Percentiles rank a stretch among this genome's conserved stretches.
phyloP scores from a whole-genome alignment of 2,797 vertebrate species.

The Onychomys torridus region DNA sequence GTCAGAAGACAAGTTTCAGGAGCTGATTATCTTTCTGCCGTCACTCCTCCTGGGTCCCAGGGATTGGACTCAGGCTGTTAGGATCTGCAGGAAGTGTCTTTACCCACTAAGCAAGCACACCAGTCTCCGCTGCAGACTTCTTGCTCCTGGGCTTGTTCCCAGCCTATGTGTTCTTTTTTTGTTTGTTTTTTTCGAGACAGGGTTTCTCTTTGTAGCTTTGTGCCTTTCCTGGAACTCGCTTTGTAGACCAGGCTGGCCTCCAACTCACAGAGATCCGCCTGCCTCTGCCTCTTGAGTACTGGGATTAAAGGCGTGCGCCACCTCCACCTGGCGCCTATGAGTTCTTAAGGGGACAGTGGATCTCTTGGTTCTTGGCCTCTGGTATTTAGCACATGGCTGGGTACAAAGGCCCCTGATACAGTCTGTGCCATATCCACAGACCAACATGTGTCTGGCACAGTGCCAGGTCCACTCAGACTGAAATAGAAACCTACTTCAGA shows the following conservation, averaged over 20 bases:
- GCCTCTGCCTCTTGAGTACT: too few species aligned
- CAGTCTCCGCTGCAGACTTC: not conserved
- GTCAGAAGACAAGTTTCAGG: not conserved
- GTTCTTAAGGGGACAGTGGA: not conserved
- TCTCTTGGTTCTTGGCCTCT: not conserved
- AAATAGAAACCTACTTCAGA: constrained; percentile 72
- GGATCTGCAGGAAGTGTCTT: not conserved
- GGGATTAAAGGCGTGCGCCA: too few species aligned
- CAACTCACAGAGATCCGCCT: too few species aligned
- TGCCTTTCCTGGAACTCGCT: too few species aligned
- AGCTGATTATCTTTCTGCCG: not conserved
- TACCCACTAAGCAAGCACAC: not conserved
- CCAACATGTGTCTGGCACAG: not conserved
- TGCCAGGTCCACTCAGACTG: not conserved
- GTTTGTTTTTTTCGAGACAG: too few species aligned
- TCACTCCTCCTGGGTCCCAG: not conserved
- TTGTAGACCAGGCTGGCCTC: too few species aligned
- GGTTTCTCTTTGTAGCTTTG: too few species aligned
- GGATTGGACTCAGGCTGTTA: not conserved
- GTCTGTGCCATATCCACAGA: not conserved
- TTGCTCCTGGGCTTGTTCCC: not conserved
- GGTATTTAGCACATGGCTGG: not conserved
- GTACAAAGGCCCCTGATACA: not conserved
- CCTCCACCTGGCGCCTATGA: too few species aligned
- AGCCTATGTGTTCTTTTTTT: too few species aligned